phyloP scores from a whole-genome alignment of 2,113 vertebrate genomes.

The Tragelaphus buxtoni region DNA sequence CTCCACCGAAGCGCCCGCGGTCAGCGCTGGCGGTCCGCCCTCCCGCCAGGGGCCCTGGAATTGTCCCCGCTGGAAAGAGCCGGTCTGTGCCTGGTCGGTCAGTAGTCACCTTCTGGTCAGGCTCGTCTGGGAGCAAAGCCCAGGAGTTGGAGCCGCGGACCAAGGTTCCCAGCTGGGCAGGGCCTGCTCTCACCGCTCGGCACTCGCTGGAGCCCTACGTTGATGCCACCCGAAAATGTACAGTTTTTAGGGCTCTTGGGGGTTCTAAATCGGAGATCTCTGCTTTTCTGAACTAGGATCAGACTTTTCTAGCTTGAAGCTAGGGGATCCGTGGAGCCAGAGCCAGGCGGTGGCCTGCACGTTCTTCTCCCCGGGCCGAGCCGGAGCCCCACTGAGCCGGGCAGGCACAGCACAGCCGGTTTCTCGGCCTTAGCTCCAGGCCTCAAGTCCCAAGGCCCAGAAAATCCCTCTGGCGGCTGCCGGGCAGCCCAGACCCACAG shows the following conservation, averaged over 20 bases:
- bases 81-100: neutral
- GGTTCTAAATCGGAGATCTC: neutral
- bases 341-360: neutral
- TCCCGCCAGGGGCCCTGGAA: neutral
- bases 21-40: neutral
- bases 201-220: neutral
- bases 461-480: neutral
- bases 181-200: neutral
- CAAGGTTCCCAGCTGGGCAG: neutral
- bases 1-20: slow-evolving; percentile 48
- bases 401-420: neutral
- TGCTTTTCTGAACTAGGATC: neutral
- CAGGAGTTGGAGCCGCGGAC: neutral
- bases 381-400: neutral
- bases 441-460: slow-evolving; percentile 16
- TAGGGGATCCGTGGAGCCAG: neutral
- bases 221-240: neutral
- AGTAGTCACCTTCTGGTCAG: neutral
- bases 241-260: neutral
- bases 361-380: neutral
- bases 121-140: neutral
- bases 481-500: neutral
- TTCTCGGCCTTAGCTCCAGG: neutral
- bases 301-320: neutral
- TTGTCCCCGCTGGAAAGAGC: neutral